Percentiles rank a stretch among this genome's conserved stretches.
These are phyloP conservation scores for Oryzaephilus surinamensis DNA, from an alignment of 1,140 invertebrate species.

Conservation along the genomic window DNA sequence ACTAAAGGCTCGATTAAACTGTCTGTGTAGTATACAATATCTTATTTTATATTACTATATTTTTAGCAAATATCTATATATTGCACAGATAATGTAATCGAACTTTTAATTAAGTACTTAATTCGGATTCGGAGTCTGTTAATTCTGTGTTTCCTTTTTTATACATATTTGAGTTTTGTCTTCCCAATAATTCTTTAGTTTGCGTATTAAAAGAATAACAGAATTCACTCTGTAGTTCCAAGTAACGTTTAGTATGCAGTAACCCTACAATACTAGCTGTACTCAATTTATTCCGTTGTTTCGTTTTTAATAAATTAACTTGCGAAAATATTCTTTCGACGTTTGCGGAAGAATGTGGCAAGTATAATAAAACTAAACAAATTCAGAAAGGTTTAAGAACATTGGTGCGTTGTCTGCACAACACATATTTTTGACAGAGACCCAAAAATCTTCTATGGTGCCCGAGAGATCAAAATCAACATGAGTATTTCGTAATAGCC, in stretches of 20 bases:
- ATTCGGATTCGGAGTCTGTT: too few species aligned
- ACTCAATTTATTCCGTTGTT: constrained; percentile 10
- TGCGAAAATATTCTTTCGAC: constrained; percentile 13
- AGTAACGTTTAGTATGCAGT: constrained; percentile 8
- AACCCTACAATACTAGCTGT: constrained; percentile 5
- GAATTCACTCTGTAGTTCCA: too few species aligned
- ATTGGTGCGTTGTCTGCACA: constrained; percentile 4
- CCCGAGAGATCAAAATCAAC: not conserved
- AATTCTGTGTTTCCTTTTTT: too few species aligned
- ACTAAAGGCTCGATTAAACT: too few species aligned
- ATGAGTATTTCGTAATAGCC: constrained; percentile 4
- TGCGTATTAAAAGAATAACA: too few species aligned
- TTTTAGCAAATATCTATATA: too few species aligned
- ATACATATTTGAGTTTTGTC: too few species aligned
- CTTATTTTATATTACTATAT: too few species aligned
- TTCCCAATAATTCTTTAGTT: too few species aligned
- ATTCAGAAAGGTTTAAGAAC: constrained; percentile 7
- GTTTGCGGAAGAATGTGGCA: constrained; percentile 15
- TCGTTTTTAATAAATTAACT: constrained; percentile 13
- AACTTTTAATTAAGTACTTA: too few species aligned
- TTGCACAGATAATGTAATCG: too few species aligned
- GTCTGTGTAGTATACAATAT: too few species aligned
- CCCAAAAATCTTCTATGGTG: constrained; percentile 8
- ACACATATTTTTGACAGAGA: constrained; percentile 1
- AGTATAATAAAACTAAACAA: constrained; percentile 11